These are phyloP conservation scores for Vultur gryphus DNA, from an alignment of 2,797 vertebrate species.

Conservation along the genomic window DNA sequence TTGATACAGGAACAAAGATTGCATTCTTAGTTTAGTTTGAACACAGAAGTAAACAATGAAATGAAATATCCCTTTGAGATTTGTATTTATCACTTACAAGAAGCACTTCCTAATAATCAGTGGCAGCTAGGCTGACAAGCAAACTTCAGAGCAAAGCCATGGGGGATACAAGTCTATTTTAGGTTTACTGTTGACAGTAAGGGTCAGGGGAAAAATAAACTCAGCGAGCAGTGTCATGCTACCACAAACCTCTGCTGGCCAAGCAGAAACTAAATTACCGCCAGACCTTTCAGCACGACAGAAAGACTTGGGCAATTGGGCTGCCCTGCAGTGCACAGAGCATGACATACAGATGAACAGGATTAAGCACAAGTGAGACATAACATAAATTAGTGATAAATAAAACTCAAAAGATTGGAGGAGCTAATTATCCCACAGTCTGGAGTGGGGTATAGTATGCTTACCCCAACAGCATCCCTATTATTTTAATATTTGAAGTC, in stretches of 20 bases:
- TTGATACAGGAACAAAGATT: neutral
- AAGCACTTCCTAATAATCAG: slow-evolving; percentile 30
- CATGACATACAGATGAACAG: neutral
- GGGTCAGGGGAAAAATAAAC: slow-evolving; percentile 57
- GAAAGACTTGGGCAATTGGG: neutral
- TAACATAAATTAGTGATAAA: neutral
- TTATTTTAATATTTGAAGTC: neutral
- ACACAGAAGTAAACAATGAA: neutral
- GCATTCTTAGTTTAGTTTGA: neutral
- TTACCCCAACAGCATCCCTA: neutral
- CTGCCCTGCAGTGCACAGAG: neutral
- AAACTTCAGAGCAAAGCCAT: slow-evolving; percentile 41
- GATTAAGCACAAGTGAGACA: neutral
- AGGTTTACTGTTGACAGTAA: slow-evolving; percentile 42
- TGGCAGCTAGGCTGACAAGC: slow-evolving; percentile 50
- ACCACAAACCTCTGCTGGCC: slow-evolving; percentile 47
- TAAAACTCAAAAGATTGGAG: neutral
- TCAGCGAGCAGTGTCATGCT: slow-evolving; percentile 43
- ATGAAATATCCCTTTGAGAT: slow-evolving; percentile 38
- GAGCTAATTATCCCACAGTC: neutral
- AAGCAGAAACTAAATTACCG: slow-evolving; percentile 46
- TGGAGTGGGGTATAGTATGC: neutral
- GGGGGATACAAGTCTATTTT: slow-evolving; percentile 44
- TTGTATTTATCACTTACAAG: slow-evolving; percentile 37
- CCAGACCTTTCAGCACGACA: slow-evolving; percentile 16